phyloP scores from a whole-genome alignment of 2,888 invertebrate species.

The Adelphocoris suturalis region DNA sequence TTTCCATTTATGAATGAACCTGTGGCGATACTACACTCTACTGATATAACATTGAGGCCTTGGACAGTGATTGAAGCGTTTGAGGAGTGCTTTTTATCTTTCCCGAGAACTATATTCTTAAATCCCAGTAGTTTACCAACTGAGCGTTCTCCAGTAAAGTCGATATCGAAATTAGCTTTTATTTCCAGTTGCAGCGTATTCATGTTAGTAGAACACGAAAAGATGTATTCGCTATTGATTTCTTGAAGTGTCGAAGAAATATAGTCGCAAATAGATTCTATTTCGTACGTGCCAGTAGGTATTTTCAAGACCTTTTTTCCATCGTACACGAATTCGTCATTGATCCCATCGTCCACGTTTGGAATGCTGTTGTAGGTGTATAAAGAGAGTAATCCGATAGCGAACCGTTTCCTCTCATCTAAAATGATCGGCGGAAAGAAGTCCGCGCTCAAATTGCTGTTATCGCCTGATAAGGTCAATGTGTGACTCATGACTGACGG shows the following conservation, averaged over 20 bases:
- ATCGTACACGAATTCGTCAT: constrained; percentile 77
- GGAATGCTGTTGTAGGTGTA: constrained; percentile 42
- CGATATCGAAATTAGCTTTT: constrained; percentile 62
- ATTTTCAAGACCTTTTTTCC: constrained; percentile 75
- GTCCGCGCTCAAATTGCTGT: background rate
- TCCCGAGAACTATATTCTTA: constrained; percentile 72
- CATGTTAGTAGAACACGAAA: constrained; percentile 74
- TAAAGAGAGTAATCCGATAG: constrained; percentile 1
- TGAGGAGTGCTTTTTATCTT: constrained; percentile 75
- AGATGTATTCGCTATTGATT: background rate
- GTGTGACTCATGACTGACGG: background rate
- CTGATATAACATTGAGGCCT: constrained; percentile 76
- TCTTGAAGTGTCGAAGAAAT: constrained; percentile 57
- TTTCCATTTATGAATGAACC: constrained; percentile 77
- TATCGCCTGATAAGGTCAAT: constrained; percentile 3
- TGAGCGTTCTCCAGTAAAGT: constrained; percentile 71
- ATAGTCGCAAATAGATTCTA: constrained; percentile 76
- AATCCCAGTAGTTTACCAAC: constrained; percentile 77
- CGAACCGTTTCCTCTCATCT: background rate
- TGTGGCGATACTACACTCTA: constrained; percentile 77
- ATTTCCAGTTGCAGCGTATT: constrained; percentile 76
- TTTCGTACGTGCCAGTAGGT: constrained; percentile 77
- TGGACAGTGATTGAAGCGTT: constrained; percentile 77
- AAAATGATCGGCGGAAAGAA: background rate
- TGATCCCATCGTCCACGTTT: constrained; percentile 73